A percentile compares a stretch with the other conserved stretches of the same genome.
Conservation (phyloP, 2,888 invertebrate genomes). For the Caenorhabditis macrosperma region DNA sequence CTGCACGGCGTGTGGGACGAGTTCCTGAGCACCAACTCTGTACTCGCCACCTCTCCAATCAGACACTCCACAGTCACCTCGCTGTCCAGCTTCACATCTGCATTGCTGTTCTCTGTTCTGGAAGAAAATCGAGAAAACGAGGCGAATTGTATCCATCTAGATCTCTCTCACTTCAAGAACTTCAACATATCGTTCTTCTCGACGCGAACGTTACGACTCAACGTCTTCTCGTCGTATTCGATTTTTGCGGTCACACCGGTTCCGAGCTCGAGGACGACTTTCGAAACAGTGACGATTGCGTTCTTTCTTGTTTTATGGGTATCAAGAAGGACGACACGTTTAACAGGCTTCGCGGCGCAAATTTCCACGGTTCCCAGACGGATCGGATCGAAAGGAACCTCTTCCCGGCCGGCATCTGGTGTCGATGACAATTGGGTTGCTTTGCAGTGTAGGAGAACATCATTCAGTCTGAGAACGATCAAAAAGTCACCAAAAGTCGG, state of each 20-base stretch:
- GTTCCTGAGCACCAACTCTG: constrained; percentile 52
- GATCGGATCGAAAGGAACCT: constrained; percentile 20
- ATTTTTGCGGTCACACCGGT: constrained; percentile 19
- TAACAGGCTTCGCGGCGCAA: constrained; percentile 1
- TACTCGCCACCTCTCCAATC: constrained; percentile 64
- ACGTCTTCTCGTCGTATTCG: constrained; percentile 51
- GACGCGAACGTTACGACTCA: constrained; percentile 24
- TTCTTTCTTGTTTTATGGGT: constrained; percentile 12
- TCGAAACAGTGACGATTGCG: constrained; percentile 31
- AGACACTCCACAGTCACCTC: constrained; percentile 51
- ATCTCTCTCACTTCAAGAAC: constrained; percentile 36
- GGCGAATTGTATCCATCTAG: background rate
- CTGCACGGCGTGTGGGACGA: background rate
- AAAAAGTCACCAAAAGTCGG: background rate
- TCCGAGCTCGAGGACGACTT: constrained; percentile 47
- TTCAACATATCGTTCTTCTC: constrained; percentile 25
- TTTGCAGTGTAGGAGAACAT: background rate
- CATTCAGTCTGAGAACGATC: background rate
- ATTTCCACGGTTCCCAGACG: constrained; percentile 35
- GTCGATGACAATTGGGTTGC: no score
- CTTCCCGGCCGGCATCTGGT: background rate
- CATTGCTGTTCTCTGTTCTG: background rate
- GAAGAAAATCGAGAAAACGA: constrained; percentile 26
- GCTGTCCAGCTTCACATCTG: constrained; percentile 23
- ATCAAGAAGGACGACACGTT: constrained; percentile 25